Evolutionary conservation across 2,888 invertebrate genomes (phyloP).

Genomic region (Drosophila hamatofila): DNA sequence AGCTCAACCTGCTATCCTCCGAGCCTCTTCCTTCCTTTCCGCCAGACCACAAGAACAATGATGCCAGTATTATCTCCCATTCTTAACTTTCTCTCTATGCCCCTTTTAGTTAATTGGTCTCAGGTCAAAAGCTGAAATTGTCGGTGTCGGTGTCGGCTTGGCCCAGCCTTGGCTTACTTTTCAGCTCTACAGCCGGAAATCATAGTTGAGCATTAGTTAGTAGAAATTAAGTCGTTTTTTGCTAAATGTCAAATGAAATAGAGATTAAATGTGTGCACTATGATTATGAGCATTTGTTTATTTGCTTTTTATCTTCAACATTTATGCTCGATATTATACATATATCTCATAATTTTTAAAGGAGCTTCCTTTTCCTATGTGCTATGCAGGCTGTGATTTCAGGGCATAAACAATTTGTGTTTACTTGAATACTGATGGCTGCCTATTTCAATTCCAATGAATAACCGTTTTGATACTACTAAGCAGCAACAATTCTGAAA

Average conservation of each 20-base stretch:
- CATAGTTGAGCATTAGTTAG: neutral
- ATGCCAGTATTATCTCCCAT: conserved; percentile 42
- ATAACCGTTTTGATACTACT: too few species aligned
- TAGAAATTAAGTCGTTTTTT: neutral
- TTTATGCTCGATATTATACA: too few species aligned
- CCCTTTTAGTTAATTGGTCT: conserved; percentile 43
- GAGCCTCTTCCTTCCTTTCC: conserved; percentile 6
- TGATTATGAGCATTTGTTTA: neutral
- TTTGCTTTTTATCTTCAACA: neutral
- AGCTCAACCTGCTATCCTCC: conserved; percentile 11
- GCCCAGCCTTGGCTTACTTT: conserved; percentile 17
- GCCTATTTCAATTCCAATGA: too few species aligned
- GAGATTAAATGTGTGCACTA: neutral
- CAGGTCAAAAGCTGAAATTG: conserved; percentile 9
- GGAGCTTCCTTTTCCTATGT: too few species aligned
- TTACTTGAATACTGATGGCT: too few species aligned
- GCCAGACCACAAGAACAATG: conserved; percentile 62
- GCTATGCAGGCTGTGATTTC: too few species aligned
- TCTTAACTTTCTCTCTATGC: conserved; percentile 12
- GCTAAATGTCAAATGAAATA: neutral
- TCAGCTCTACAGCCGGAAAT: conserved; percentile 1
- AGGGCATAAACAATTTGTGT: too few species aligned
- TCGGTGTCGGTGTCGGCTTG: too few species aligned
- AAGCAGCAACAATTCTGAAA: too few species aligned
- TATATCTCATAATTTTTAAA: too few species aligned